Base-by-base conservation (phyloP, 1,140 invertebrate genomes). In the Prorops nasuta region DNA sequence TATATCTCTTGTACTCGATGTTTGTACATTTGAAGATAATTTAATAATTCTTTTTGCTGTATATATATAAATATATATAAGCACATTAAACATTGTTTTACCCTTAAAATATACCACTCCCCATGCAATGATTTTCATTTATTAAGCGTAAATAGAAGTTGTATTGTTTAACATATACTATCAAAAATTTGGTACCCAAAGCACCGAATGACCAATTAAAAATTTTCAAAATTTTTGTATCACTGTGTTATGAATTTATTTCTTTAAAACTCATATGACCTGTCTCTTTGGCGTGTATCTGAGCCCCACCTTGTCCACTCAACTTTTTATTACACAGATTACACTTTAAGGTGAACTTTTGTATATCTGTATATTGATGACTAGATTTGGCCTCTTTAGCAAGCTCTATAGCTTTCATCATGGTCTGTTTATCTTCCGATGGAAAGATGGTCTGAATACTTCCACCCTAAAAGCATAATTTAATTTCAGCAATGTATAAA, bases 261-360 rank as follows among this genome's bases (percentile, higher is more conserved):
- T 98, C 94, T n/a, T 89, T 89, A 75, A 96, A 98, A 58, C 86
- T 87, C 28, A 82, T 83, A 72, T 98, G 94, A 19, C 86, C 88
- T 1, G 92, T 94, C 37, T 81, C 77, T 72, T 88, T 86, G 9
- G 93, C 93, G 78, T 97, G 94, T 38, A 84, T 76, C 57, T 89
- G 86, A 1, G 92, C 93, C 66, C 91, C 86, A 1, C 71, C 74
- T 66, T 93, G 86, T 9, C 94, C 93, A 43, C 79, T 85, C 1
- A 97, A 69, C 54, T 83, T 74, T 14, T 81, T 73, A 55, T 89
- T 81, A 71, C 94, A 98, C 12, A 86, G 79, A 50, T 87, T 76
- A 74, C 94, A 97, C 48, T 86, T 86, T 1, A 97, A 69, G 0
- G 85, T 88, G 62, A 97, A 96, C 59, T 89, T 89, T 60, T 89